Percentiles rank a stretch among this genome's conserved stretches.
Conservation (phyloP, 2,888 invertebrate genomes). For the Troides helena region DNA sequence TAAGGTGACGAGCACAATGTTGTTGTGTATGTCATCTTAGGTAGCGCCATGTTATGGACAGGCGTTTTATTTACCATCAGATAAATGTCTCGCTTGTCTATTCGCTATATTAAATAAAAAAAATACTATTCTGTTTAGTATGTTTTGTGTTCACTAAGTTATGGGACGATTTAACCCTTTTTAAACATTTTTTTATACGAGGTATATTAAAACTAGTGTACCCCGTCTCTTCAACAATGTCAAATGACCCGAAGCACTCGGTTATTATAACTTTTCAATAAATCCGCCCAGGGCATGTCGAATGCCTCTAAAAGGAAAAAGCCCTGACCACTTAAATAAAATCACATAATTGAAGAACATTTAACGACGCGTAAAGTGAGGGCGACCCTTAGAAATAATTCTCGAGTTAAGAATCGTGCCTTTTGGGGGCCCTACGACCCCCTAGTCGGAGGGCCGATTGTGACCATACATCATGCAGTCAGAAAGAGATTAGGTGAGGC, state of each 20-base stretch:
- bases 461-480: slow-evolving; percentile 67
- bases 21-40: too few relatives aligned
- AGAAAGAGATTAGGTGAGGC: slow-evolving; percentile 45
- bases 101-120: too few relatives aligned
- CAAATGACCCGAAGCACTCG: slow-evolving; percentile 33
- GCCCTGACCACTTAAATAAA: slow-evolving; percentile 75
- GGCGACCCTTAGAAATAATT: slow-evolving; percentile 56
- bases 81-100: too few relatives aligned
- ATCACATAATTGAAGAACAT: slow-evolving; percentile 79
- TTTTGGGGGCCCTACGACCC: slow-evolving; percentile 40
- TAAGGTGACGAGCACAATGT: too few relatives aligned
- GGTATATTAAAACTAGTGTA: slow-evolving; percentile 18
- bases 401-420: slow-evolving; percentile 57
- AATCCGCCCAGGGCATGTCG: slow-evolving; percentile 45
- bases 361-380: slow-evolving; percentile 75
- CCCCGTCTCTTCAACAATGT: slow-evolving; percentile 20
- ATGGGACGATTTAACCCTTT: background rate
- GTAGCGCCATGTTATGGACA: too few relatives aligned
- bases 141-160: too few relatives aligned
- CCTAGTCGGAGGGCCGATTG: slow-evolving; percentile 52
- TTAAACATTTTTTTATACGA: slow-evolving; percentile 21
- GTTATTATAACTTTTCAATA: slow-evolving; percentile 52
- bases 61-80: too few relatives aligned
- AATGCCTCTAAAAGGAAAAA: slow-evolving; percentile 51
- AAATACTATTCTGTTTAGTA: too few relatives aligned